Evolutionary conservation across 2,113 vertebrate genomes (phyloP), one percentile per base, ranked within the genome.

Genomic region (Corythornis vintsioides): DNA sequence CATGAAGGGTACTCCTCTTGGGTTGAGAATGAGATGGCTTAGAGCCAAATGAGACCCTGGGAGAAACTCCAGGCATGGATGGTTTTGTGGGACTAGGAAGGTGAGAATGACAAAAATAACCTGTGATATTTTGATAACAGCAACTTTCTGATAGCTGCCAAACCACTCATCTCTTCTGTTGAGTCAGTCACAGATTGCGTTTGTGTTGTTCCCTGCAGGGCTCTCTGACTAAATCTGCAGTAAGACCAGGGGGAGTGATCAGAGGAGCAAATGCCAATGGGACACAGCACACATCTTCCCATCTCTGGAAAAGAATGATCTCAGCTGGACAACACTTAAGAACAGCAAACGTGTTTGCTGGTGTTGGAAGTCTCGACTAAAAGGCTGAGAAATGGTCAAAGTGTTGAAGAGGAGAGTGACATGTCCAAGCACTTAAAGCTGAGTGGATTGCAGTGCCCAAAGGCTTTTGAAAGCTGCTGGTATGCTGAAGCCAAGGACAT

Each of bases 241-340:
- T 59, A 64, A 82, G 71, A 28, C 24, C 52, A 0, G 15, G 56
- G 43, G 40, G 65, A 63, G 52, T 16, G 35, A 63, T 35, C 25
- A 42, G 9, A 0, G 0, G 45, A 71, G 66, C 56, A 59, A 11
- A 45, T 0, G 1, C 65, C 61, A 55, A 1, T 42, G 0, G 6
- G 45, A 70, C n/a, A 25, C 67, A 59, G 3, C 57, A 24, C 40
- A 16, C 1, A 2, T 66, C 57, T 63, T 69, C 57, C 25, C n/a
- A 42, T 53, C 57, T 65, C 64, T 14, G 33, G 57, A 72, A 47
- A 66, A 25, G 13, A 35, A 42, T 5, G 29, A 35, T 52, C 71
- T 82, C 35, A n/a, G 52, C 7, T 22, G 48, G 72, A 42, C 35
- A 26, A 19, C 21, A 33, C 19, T 76, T 40, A 21, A 0, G 11